Conservation (phyloP, 2,888 invertebrate species). For the Elysia crispata region DNA sequence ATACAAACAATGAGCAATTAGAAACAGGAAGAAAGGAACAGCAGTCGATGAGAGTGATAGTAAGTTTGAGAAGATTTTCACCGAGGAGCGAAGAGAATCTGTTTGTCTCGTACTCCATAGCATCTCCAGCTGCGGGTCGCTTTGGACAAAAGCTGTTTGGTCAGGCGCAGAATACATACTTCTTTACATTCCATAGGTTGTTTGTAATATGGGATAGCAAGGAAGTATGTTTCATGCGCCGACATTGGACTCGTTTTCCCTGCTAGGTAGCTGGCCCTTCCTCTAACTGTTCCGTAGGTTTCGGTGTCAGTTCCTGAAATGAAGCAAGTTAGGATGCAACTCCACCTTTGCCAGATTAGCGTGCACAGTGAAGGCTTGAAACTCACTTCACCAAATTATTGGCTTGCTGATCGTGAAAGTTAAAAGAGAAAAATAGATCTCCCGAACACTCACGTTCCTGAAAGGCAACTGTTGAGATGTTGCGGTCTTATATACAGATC, state of each 20-base stretch:
- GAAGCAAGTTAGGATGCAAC: slow-evolving; percentile 31
- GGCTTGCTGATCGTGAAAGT: neutral
- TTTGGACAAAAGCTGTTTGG: slow-evolving; percentile 13
- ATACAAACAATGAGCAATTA: too few species aligned
- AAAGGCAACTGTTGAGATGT: too few species aligned
- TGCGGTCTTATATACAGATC: too few species aligned
- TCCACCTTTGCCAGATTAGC: slow-evolving; percentile 23
- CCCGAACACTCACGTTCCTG: too few species aligned
- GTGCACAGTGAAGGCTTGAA: slow-evolving; percentile 12
- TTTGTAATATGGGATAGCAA: slow-evolving; percentile 91
- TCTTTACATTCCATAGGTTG: slow-evolving; percentile 97
- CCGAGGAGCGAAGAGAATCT: too few species aligned
- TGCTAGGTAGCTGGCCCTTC: slow-evolving; percentile 9
- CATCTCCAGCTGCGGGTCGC: too few species aligned
- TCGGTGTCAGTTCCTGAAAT: neutral
- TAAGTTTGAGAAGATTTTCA: too few species aligned
- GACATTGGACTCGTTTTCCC: slow-evolving; percentile 36
- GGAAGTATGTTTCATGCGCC: slow-evolving; percentile 92
- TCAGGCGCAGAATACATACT: slow-evolving; percentile 81
- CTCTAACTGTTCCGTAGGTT: slow-evolving; percentile 21
- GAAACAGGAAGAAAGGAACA: too few species aligned
- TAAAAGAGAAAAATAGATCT: neutral
- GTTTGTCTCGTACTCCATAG: too few species aligned
- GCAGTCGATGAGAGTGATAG: too few species aligned
- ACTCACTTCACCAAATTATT: neutral